Evolutionary conservation across 2,797 vertebrate species (phyloP), one percentile per base, ranked within the genome.

Genomic region (Hydrocynus forskahlii): DNA sequence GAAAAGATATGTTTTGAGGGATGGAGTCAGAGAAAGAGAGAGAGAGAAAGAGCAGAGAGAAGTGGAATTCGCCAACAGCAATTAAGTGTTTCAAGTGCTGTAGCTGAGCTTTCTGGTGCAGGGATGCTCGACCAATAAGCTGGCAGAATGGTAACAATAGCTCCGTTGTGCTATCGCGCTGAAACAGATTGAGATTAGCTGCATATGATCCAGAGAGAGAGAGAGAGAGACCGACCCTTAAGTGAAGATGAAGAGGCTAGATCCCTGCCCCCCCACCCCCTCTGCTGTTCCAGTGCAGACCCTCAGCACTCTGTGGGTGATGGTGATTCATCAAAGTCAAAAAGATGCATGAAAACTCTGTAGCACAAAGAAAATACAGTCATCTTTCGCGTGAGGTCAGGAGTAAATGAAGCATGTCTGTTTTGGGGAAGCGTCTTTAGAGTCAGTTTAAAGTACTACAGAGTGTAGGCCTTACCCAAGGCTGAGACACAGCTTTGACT

Each of bases 181-280:
- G 66, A 92, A 94, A 92, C 92, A 94, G 91, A 91, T 85, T 90
- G 91, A 92, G 92, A 94, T 92, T 92, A 91, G 87, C 87, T 82
- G 81, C 85, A 86, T 84, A 84, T 88, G 88, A 91, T 91, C 89
- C 91, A 89, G 82, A 86, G 86, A 89, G 85, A 60, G 67, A 52
- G 48, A 50, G 66, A 54, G 48, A 66, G 69, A 68, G 52, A 67
- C n/a, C 76, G 57, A 86, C 64, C 81, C 71, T 83, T 78, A 66
- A 82, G 19, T 80, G 80, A 80, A 80, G 77, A 84, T 43, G 9
- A 38, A 86, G 80, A 80, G 80, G 52, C 69, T 72, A n/a, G 57
- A 59, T 45, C 69, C 12, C 7, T 64, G 38, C 25, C n/a, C 9
- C 5, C 2, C 7, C 63, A 14, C 48, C 21, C 43, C 57, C 13